These are phyloP conservation scores for Dasysyrphus albostriatus DNA, from an alignment of 2,888 invertebrate species.

Conservation along the genomic window DNA sequence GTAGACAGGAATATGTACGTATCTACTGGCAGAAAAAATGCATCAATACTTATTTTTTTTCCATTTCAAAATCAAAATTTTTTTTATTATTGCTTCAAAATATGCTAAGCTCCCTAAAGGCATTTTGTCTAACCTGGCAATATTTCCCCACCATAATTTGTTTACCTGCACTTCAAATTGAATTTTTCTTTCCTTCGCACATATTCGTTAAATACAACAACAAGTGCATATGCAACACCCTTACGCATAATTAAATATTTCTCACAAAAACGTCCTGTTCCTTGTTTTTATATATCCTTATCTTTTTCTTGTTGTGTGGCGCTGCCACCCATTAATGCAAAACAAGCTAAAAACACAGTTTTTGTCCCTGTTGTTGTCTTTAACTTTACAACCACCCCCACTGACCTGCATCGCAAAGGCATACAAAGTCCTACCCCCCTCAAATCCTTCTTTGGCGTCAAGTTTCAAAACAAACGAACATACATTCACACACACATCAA, in stretches of 20 bases:
- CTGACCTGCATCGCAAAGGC: constrained; percentile 62
- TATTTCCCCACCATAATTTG: constrained; percentile 17
- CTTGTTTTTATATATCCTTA: constrained; percentile 19
- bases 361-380: not conserved
- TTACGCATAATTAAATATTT: constrained; percentile 66
- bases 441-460: constrained; percentile 44
- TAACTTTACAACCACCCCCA: constrained; percentile 42
- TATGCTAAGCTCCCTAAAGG: not conserved
- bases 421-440: not conserved
- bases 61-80: too few relatives aligned
- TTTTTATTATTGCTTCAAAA: too few relatives aligned
- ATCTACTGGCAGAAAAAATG: too few relatives aligned
- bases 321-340: constrained; percentile 31
- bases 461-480: constrained; percentile 70
- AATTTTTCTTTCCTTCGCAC: constrained; percentile 25
- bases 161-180: constrained; percentile 42
- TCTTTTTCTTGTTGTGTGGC: constrained; percentile 19
- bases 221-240: constrained; percentile 69
- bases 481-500: not conserved
- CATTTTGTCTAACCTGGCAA: constrained; percentile 34
- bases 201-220: constrained; percentile 48
- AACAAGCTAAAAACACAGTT: constrained; percentile 42
- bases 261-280: constrained; percentile 30
- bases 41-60: too few relatives aligned
- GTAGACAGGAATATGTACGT: too few relatives aligned